Conservation (phyloP, 2,888 invertebrate species). For the Bembecia ichneumoniformis region DNA sequence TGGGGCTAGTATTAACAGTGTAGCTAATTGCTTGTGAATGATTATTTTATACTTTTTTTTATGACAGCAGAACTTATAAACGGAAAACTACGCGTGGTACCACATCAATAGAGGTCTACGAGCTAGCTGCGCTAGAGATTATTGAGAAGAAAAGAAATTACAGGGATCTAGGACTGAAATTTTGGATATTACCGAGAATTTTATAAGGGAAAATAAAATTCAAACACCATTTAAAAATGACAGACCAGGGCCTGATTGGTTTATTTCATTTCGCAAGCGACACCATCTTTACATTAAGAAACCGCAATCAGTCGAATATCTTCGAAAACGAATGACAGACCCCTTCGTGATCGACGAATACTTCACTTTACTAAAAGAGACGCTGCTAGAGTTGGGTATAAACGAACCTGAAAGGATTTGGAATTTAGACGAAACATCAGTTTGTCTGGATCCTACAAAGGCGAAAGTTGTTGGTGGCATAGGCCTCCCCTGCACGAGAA, state of each 20-base stretch:
- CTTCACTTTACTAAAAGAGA: constrained; percentile 8
- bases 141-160: no score
- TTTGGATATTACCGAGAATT: no score
- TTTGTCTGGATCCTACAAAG: constrained; percentile 9
- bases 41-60: no score
- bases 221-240: constrained; percentile 8
- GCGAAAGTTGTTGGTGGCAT: constrained; percentile 8
- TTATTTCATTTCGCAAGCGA: constrained; percentile 11
- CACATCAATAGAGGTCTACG: no score
- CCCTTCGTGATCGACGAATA: constrained; percentile 10
- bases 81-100: no score
- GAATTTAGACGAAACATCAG: constrained; percentile 11
- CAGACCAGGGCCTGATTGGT: constrained; percentile 15
- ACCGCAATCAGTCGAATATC: constrained; percentile 6
- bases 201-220: no score
- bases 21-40: no score
- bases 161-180: no score
- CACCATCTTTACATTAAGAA: constrained; percentile 10
- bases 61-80: no score
- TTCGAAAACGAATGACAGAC: constrained; percentile 10
- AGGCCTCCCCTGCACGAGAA: constrained; percentile 4
- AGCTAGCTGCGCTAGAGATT: no score
- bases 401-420: not conserved
- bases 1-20: no score
- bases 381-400: not conserved